Evolutionary conservation across 2,797 vertebrate genomes (phyloP).

Genomic region (Tragelaphus eurycerus): DNA sequence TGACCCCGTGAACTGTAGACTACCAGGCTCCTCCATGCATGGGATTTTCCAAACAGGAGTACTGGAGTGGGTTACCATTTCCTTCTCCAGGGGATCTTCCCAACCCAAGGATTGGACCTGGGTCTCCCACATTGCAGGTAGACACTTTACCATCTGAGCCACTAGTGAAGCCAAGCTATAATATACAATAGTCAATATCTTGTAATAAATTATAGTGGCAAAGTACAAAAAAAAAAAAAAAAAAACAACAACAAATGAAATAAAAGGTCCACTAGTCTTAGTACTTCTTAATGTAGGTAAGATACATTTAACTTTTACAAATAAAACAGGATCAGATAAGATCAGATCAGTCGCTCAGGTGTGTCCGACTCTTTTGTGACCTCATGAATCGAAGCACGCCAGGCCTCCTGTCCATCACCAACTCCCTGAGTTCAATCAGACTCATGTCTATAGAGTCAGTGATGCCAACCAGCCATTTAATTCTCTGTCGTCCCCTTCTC

Average conservation of each 20-base stretch:
- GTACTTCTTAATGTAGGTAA: background rate
- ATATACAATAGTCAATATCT: background rate
- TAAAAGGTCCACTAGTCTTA: background rate
- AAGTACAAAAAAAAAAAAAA: background rate
- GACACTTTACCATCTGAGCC: background rate
- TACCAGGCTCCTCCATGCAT: background rate
- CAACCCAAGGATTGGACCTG: background rate
- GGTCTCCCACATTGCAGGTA: background rate
- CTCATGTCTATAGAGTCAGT: no score
- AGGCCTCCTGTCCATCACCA: no score
- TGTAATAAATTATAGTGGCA: background rate
- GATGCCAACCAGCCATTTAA: no score
- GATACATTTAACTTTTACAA: conserved; percentile 9
- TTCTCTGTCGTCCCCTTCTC: no score
- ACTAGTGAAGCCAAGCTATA: background rate
- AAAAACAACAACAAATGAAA: no score
- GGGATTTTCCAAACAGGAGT: background rate
- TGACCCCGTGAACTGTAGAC: background rate
- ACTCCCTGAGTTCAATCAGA: no score
- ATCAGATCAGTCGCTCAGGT: no score
- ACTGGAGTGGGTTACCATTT: background rate
- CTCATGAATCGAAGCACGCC: no score
- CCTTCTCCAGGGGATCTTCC: background rate
- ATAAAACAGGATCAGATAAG: fast-evolving
- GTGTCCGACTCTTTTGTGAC: no score